Percentiles rank a stretch among this genome's conserved stretches.
Evolutionary conservation across 2,888 invertebrate species (phyloP).

Genomic region (Phymatocera aterrima): DNA sequence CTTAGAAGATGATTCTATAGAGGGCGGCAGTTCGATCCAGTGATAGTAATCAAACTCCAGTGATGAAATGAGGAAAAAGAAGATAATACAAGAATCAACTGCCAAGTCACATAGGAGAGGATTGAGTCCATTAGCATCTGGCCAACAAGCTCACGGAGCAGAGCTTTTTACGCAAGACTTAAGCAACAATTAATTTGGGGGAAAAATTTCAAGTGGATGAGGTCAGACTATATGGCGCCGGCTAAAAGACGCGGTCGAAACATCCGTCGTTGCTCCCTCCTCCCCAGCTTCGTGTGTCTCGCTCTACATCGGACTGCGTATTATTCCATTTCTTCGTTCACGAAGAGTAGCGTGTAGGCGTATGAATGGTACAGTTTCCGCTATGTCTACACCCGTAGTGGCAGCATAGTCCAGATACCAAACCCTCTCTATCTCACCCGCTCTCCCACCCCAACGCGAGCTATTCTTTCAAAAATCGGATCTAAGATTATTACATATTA

Average conservation of each 20-base stretch:
- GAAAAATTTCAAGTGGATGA: not conserved
- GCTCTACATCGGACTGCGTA: not conserved
- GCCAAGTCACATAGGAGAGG: not conserved
- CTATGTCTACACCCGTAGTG: not conserved
- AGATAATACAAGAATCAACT: no score
- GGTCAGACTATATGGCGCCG: conserved; percentile 35
- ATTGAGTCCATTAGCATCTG: conserved; percentile 22
- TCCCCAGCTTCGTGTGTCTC: not conserved
- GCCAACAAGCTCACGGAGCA: conserved; percentile 8
- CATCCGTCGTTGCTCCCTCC: not conserved
- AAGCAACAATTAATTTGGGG: conserved; percentile 42
- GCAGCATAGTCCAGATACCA: no score
- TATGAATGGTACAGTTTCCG: not conserved
- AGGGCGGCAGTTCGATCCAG: not conserved
- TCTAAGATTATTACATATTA: conserved; percentile 10
- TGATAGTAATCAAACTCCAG: not conserved
- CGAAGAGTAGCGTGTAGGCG: conserved; percentile 14
- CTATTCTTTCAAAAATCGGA: not conserved
- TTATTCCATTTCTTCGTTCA: not conserved
- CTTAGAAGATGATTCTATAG: no score
- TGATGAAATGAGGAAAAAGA: not conserved
- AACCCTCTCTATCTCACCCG: conserved; percentile 1
- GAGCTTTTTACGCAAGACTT: conserved; percentile 37
- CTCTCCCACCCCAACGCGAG: no score
- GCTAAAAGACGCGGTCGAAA: conserved; percentile 30